These are phyloP conservation scores for Anastrepha ludens DNA, from an alignment of 1,140 invertebrate species.

Conservation along the genomic window DNA sequence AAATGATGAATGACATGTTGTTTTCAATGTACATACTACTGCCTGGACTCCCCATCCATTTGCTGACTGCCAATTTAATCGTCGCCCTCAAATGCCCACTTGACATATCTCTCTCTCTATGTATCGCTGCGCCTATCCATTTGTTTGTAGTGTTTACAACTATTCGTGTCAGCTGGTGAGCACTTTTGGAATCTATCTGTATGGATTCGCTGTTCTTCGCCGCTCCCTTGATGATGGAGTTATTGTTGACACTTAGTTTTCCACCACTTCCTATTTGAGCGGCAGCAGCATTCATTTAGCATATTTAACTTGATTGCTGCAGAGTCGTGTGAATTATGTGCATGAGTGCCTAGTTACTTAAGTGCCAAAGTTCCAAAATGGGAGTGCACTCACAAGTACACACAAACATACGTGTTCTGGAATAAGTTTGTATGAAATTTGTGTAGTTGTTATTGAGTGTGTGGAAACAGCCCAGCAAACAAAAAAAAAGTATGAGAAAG, in stretches of 20 bases:
- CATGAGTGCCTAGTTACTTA: constrained; percentile 16
- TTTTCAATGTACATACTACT: neutral
- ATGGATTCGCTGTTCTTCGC: neutral
- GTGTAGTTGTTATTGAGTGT: neutral
- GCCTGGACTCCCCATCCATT: neutral
- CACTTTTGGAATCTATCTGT: neutral
- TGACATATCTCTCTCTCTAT: constrained; percentile 19
- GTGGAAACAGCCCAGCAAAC: neutral
- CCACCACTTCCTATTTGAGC: neutral
- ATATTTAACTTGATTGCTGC: constrained; percentile 31
- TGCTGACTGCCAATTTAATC: constrained; percentile 17
- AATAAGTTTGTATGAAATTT: neutral
- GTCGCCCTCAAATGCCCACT: constrained; percentile 45
- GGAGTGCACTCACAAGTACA: neutral
- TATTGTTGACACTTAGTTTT: neutral
- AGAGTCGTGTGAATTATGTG: constrained; percentile 44
- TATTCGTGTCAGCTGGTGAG: neutral
- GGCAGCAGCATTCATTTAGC: constrained; percentile 27
- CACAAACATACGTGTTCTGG: neutral
- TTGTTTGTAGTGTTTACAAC: neutral
- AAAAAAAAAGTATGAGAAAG: too few relatives aligned
- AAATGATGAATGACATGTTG: constrained; percentile 44
- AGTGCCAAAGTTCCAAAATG: constrained; percentile 19
- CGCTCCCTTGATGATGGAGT: neutral
- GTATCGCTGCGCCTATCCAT: neutral